Percentiles rank a stretch among this genome's conserved stretches.
Conservation (phyloP, 2,888 invertebrate genomes). For the Drosophila affinis region DNA sequence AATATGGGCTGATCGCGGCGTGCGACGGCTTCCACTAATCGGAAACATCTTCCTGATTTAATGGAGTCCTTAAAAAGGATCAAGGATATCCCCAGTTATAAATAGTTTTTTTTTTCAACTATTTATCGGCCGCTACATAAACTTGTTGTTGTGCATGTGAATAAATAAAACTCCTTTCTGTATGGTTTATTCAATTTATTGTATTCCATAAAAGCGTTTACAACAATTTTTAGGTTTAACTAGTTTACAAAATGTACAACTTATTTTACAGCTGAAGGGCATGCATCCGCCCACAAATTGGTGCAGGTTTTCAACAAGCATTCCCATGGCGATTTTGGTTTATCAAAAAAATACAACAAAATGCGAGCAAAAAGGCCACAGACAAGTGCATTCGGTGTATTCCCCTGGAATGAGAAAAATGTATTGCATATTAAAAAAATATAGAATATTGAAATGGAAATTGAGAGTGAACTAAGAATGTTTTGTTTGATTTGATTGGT, state of each 20-base stretch:
- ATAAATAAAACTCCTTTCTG: background rate
- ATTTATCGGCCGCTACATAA: no score
- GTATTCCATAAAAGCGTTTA: slow-evolving; percentile 8
- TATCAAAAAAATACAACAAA: slow-evolving; percentile 22
- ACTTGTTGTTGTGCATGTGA: no score
- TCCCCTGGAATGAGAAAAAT: slow-evolving; percentile 12
- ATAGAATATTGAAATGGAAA: slow-evolving; percentile 7
- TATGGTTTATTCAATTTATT: background rate
- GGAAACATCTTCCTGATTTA: no score
- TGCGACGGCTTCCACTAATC: no score
- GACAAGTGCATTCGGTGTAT: slow-evolving; percentile 21
- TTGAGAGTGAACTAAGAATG: slow-evolving; percentile 13
- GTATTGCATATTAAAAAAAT: slow-evolving; percentile 6
- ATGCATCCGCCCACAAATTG: slow-evolving; percentile 37
- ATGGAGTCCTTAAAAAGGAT: no score
- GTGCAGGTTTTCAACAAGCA: slow-evolving; percentile 45
- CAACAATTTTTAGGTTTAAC: slow-evolving; percentile 1
- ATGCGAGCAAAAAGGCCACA: slow-evolving; percentile 24
- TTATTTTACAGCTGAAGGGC: slow-evolving; percentile 29
- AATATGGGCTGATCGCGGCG: no score
- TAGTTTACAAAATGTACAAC: slow-evolving; percentile 18
- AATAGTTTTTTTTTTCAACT: no score
- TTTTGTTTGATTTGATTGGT: slow-evolving; percentile 37
- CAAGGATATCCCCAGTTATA: no score
- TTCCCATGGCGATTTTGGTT: slow-evolving; percentile 44